A percentile compares a stretch with the other conserved stretches of the same genome.
Evolutionary conservation across 2,888 invertebrate species (phyloP).

Genomic region (Torymus tubicola): DNA sequence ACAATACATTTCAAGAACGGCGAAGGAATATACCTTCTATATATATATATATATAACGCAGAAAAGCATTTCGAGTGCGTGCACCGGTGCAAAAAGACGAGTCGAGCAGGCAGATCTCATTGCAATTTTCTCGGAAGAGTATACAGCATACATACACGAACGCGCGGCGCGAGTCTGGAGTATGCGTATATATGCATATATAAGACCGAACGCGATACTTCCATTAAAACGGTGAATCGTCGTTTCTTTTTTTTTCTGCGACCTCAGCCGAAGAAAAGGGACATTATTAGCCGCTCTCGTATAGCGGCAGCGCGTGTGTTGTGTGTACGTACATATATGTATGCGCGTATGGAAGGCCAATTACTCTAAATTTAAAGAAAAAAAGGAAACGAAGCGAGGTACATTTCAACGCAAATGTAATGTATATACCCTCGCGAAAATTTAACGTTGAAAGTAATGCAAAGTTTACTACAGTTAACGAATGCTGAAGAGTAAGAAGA

Average conservation of each 20-base stretch:
- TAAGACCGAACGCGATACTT: slow-evolving; percentile 52
- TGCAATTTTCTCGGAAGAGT: slow-evolving; percentile 47
- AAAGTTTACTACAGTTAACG: too few species aligned
- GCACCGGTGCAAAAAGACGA: slow-evolving; percentile 6
- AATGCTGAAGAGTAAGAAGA: too few species aligned
- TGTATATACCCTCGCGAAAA: too few species aligned
- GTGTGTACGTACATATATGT: neutral
- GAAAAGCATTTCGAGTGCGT: slow-evolving; percentile 32
- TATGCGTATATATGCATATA: slow-evolving; percentile 7
- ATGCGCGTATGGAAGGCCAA: too few species aligned
- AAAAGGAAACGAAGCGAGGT: too few species aligned
- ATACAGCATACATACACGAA: slow-evolving; percentile 33
- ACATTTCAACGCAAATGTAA: too few species aligned
- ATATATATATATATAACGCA: slow-evolving; percentile 18
- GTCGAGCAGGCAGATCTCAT: slow-evolving; percentile 1
- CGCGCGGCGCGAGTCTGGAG: neutral
- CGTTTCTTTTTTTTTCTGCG: slow-evolving; percentile 16
- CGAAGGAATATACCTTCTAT: neutral
- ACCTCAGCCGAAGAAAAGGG: slow-evolving; percentile 15
- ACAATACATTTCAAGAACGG: too few species aligned
- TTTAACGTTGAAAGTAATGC: too few species aligned
- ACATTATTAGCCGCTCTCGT: slow-evolving; percentile 32
- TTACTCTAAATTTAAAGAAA: too few species aligned
- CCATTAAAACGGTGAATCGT: slow-evolving; percentile 61
- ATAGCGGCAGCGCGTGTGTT: neutral